Percentiles rank a stretch among this genome's conserved stretches.
Evolutionary conservation across 1,140 invertebrate genomes (phyloP).

Genomic region (Polypedilum pembai): DNA sequence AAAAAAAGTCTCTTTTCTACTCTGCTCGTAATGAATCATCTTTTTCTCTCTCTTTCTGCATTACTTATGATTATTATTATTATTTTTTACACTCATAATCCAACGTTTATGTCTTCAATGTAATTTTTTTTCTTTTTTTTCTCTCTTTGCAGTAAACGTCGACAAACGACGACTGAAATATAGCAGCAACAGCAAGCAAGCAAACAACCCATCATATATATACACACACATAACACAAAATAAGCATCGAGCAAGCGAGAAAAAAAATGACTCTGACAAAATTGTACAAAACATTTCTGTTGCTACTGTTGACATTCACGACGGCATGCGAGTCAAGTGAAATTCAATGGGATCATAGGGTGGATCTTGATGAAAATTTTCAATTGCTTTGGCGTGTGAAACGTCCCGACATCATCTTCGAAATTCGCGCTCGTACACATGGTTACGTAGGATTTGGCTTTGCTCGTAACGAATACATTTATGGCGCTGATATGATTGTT

Average conservation of each 20-base stretch:
- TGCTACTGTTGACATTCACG: slow-evolving; percentile 9
- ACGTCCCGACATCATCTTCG: slow-evolving; percentile 60
- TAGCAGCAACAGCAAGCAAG: not conserved
- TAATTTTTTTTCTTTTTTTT: slow-evolving; percentile 7
- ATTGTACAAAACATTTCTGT: slow-evolving; percentile 18
- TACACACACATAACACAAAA: not conserved
- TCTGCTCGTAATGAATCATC: not conserved
- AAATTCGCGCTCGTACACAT: slow-evolving; percentile 67
- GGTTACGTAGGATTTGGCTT: slow-evolving; percentile 78
- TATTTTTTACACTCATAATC: slow-evolving; percentile 18
- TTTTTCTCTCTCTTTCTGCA: not conserved
- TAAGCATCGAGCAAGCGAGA: not conserved
- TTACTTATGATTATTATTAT: not conserved
- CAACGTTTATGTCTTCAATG: slow-evolving; percentile 6
- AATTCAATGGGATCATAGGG: slow-evolving; percentile 29
- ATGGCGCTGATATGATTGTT: slow-evolving; percentile 61
- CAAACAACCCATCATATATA: not conserved
- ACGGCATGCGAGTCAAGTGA: not conserved
- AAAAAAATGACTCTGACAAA: slow-evolving; percentile 12
- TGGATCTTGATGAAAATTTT: slow-evolving; percentile 30
- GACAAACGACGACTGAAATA: not conserved
- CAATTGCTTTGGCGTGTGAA: slow-evolving; percentile 29
- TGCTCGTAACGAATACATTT: slow-evolving; percentile 61
- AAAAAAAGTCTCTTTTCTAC: not conserved
- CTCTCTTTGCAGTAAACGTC: not conserved